phyloP scores from a whole-genome alignment of 1,140 invertebrate species.

The Drosophila ercepeae region DNA sequence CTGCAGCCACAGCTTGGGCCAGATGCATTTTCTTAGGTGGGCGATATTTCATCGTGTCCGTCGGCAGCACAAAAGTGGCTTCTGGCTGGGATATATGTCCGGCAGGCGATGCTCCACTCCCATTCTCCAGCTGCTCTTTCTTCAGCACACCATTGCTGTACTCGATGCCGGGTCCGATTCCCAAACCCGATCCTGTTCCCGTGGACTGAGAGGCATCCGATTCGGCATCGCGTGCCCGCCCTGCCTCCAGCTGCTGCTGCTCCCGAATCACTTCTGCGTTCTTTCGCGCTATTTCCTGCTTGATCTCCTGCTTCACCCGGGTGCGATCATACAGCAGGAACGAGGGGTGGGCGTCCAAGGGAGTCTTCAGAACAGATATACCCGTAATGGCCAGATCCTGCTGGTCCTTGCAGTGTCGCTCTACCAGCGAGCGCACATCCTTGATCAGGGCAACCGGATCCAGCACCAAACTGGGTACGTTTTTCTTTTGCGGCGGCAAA shows the following conservation, averaged over 20 bases:
- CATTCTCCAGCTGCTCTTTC: conserved; percentile 73
- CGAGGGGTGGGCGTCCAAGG: conserved; percentile 34
- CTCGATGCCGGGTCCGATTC: conserved; percentile 47
- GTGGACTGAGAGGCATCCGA: conserved; percentile 44
- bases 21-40: conserved; percentile 81
- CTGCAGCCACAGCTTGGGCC: conserved; percentile 76
- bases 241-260: conserved; percentile 70
- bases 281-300: conserved; percentile 75
- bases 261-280: conserved; percentile 78
- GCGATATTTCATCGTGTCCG: conserved; percentile 77
- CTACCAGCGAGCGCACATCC: conserved; percentile 94
- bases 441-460: conserved; percentile 95
- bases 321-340: conserved; percentile 72
- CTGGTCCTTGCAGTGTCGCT: conserved; percentile 94
- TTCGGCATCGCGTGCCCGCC: conserved; percentile 57
- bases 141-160: conserved; percentile 68
- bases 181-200: conserved; percentile 10
- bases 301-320: conserved; percentile 79
- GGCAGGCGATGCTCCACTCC: conserved; percentile 4
- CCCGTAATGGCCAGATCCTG: conserved; percentile 93
- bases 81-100: conserved; percentile 51
- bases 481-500: conserved; percentile 94
- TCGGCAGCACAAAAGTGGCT: conserved; percentile 76
- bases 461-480: conserved; percentile 94
- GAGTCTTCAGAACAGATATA: conserved; percentile 86